phyloP scores from a whole-genome alignment of 2,797 vertebrate species.

The Epinephelus awoara region DNA sequence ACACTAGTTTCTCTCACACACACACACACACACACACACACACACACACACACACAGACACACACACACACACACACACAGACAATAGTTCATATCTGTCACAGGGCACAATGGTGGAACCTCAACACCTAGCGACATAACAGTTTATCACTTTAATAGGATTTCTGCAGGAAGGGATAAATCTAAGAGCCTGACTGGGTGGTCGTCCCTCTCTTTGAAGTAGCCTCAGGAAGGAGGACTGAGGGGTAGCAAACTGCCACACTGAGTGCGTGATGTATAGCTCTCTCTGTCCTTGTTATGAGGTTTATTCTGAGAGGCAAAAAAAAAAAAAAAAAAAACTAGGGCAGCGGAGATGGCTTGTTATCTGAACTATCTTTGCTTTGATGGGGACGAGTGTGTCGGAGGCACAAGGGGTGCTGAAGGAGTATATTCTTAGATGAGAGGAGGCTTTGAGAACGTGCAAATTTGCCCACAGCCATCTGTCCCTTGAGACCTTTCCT shows the following conservation, averaged over 20 bases:
- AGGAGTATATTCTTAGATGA: conserved; percentile 67
- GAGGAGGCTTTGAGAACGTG: conserved; percentile 46
- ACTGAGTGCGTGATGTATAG: conserved; percentile 60
- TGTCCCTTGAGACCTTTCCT: conserved; percentile 60
- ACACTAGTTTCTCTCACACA: too few species aligned
- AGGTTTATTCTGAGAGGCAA: conserved; percentile 68
- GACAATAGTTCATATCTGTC: conserved; percentile 62
- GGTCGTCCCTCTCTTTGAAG: conserved; percentile 65
- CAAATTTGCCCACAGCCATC: conserved; percentile 50
- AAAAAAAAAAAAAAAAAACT: conserved; percentile 51
- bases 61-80: conserved; percentile 9
- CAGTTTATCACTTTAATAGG: conserved; percentile 79
- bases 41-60: conserved; percentile 20
- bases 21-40: conserved; percentile 8
- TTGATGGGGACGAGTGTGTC: conserved; percentile 72
- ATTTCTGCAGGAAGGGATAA: conserved; percentile 71
- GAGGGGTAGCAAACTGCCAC: conserved; percentile 41
- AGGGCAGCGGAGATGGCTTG: conserved; percentile 77
- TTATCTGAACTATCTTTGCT: conserved; percentile 77
- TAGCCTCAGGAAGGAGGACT: conserved; percentile 46
- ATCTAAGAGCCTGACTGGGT: conserved; percentile 65
- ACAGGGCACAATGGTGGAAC: conserved; percentile 46
- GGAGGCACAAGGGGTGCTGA: conserved; percentile 55
- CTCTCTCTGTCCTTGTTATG: conserved; percentile 70
- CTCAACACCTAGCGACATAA: conserved; percentile 59